Evolutionary conservation across 2,888 invertebrate genomes (phyloP).

Genomic region (Dicranocentrus wangi): DNA sequence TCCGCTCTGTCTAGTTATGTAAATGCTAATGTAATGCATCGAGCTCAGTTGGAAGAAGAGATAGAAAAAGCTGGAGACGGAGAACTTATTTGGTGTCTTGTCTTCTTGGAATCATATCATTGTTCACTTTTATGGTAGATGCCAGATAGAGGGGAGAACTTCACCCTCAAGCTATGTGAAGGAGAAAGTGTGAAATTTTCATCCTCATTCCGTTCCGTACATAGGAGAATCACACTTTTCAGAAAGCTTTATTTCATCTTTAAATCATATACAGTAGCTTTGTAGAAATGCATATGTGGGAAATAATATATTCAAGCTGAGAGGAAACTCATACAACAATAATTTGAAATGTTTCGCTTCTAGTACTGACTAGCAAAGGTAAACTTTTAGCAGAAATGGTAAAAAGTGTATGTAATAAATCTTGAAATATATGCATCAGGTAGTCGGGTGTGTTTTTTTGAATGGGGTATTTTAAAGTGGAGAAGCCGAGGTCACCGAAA

Average conservation of each 20-base stretch:
- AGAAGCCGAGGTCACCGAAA: too few species aligned
- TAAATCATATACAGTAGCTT: conserved; percentile 36
- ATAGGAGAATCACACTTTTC: conserved; percentile 57
- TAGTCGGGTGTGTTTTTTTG: too few species aligned
- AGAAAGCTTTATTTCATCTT: conserved; percentile 41
- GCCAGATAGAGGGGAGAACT: conserved; percentile 49
- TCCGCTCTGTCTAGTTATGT: conserved; percentile 58
- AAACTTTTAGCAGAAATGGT: too few species aligned
- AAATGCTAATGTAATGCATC: conserved; percentile 61
- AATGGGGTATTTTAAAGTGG: too few species aligned
- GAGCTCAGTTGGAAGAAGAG: conserved; percentile 41
- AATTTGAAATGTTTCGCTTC: too few species aligned
- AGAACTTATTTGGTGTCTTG: conserved; percentile 19
- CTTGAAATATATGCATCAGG: too few species aligned
- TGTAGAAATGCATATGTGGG: conserved; percentile 44
- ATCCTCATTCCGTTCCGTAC: conserved; percentile 53
- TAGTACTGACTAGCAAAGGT: too few species aligned
- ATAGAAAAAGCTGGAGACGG: conserved; percentile 23
- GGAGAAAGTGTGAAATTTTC: conserved; percentile 58
- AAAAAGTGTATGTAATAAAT: too few species aligned
- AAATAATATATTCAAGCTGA: conserved; percentile 27
- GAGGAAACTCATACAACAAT: too few species aligned
- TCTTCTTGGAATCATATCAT: conserved; percentile 36
- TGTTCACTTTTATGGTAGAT: conserved; percentile 21
- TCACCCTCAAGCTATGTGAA: conserved; percentile 36